A percentile compares a stretch with the other conserved stretches of the same genome.
Evolutionary conservation across 2,797 vertebrate genomes (phyloP).

Genomic region (Arremon aurantiirostris): DNA sequence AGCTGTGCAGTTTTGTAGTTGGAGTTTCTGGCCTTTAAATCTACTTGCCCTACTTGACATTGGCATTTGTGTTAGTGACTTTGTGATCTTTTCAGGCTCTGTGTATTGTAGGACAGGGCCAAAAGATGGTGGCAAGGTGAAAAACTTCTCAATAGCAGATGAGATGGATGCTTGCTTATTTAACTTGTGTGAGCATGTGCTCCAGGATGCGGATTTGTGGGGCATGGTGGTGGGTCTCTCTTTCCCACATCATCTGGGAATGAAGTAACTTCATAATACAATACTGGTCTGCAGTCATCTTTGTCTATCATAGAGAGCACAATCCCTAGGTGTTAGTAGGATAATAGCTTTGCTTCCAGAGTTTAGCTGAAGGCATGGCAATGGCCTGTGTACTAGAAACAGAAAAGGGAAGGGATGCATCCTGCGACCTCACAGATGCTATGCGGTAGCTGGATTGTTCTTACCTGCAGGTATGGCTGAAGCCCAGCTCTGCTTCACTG

Average conservation of each 20-base stretch:
- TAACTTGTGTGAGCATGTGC: not conserved
- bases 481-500: not conserved
- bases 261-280: not conserved
- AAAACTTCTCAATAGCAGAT: not conserved
- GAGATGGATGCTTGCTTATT: not conserved
- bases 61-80: not conserved
- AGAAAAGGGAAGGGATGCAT: not conserved
- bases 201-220: not conserved
- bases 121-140: not conserved
- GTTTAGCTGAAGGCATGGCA: not conserved
- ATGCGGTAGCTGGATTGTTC: not conserved
- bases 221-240: accelerated
- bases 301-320: not conserved
- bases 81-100: not conserved
- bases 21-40: not conserved
- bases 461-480: not conserved
- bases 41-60: not conserved
- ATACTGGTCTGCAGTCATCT: not conserved
- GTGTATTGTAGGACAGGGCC: not conserved
- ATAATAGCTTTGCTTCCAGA: not conserved
- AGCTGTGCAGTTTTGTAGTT: not conserved
- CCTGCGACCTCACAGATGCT: not conserved
- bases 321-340: not conserved
- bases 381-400: not conserved
- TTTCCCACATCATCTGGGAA: not conserved